Conservation (phyloP, 2,113 vertebrate species). For the Urocitellus parryii region DNA sequence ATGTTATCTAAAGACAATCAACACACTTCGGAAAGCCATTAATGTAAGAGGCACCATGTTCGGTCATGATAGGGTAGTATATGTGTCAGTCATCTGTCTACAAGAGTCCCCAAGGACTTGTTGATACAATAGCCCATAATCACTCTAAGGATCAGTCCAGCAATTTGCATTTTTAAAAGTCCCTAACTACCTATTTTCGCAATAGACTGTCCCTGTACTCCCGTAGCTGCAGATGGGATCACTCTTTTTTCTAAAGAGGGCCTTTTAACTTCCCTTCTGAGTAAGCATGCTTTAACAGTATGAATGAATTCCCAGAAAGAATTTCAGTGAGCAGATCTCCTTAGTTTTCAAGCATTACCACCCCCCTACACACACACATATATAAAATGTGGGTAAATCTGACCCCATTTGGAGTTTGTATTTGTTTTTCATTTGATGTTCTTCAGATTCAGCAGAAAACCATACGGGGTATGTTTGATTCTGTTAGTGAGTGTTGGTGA, state of each 20-base stretch:
- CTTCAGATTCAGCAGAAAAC: conserved; percentile 3
- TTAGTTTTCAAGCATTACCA: conserved; percentile 24
- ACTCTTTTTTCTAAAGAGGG: conserved; percentile 67
- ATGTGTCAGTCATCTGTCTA: conserved; percentile 72
- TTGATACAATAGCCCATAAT: conserved; percentile 82
- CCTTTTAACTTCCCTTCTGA: conserved; percentile 24
- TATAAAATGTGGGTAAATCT: not conserved
- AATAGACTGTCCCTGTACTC: conserved; percentile 51
- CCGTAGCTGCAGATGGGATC: conserved; percentile 28
- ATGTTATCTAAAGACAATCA: conserved; percentile 67
- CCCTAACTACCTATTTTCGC: conserved; percentile 67
- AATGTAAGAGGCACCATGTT: not conserved
- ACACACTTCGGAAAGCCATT: conserved; percentile 53
- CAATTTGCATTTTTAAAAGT: conserved; percentile 83
- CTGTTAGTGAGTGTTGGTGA: not conserved
- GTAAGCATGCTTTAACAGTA: not conserved
- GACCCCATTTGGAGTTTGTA: not conserved
- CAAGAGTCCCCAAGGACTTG: conserved; percentile 78
- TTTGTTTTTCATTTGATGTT: conserved; percentile 44
- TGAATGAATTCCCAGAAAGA: not conserved
- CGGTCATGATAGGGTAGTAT: conserved; percentile 41
- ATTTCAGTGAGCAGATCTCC: not conserved
- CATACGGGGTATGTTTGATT: not conserved
- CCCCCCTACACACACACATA: not conserved
- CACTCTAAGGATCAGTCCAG: conserved; percentile 71